phyloP scores from a whole-genome alignment of 2,797 vertebrate species.

The Propithecus deckenii region DNA sequence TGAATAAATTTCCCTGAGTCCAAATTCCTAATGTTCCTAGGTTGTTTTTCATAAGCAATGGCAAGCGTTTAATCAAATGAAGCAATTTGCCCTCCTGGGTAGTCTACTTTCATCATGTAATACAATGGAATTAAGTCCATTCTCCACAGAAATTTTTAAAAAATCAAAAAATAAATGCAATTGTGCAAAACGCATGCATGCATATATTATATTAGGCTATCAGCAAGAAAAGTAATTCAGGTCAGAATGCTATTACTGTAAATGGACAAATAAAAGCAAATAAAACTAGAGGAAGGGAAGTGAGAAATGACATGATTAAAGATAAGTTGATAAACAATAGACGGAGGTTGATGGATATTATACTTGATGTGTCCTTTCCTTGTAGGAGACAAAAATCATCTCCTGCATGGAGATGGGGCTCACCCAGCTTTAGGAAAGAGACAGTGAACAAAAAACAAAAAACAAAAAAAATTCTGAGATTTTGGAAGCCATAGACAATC shows the following conservation, averaged over 20 bases:
- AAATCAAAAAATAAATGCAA: neutral
- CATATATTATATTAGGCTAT: neutral
- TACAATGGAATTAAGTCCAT: neutral
- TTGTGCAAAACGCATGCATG: neutral
- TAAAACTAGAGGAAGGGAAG: neutral
- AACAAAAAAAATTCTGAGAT: neutral
- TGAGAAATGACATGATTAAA: neutral
- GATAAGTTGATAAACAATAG: neutral
- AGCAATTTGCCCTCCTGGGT: neutral
- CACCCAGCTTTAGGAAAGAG: neutral
- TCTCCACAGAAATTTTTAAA: neutral
- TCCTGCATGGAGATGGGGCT: neutral
- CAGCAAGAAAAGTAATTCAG: neutral
- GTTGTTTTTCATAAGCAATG: neutral
- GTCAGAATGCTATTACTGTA: neutral
- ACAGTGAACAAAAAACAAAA: neutral
- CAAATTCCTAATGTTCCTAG: neutral
- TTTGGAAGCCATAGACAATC: neutral
- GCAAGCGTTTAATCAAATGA: neutral
- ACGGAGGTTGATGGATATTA: neutral
- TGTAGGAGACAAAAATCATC: neutral
- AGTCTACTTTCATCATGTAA: neutral
- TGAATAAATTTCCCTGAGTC: neutral
- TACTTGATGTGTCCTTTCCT: neutral
- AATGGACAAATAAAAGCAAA: neutral